Evolutionary conservation across 2,888 invertebrate genomes (phyloP).

Genomic region (Acrocyrtus sp.): DNA sequence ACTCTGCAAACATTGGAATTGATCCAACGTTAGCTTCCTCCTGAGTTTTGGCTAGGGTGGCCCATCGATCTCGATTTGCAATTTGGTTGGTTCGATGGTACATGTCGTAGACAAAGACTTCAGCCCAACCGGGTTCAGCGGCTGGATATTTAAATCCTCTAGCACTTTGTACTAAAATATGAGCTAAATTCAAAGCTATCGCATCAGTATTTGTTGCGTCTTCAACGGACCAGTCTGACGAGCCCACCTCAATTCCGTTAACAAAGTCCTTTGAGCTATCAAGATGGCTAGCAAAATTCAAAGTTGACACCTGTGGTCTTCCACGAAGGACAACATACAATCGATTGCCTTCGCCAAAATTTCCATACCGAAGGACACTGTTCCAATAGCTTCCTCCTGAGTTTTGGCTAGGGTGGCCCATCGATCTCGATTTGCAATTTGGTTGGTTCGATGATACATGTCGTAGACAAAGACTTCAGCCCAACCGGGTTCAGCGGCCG

Average conservation of each 20-base stretch:
- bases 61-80: conserved; percentile 6
- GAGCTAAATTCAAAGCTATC: conserved; percentile 12
- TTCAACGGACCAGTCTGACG: conserved; percentile 24
- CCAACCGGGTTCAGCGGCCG: conserved; percentile 17
- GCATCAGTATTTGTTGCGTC: conserved; percentile 1
- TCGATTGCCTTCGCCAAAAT: conserved; percentile 3
- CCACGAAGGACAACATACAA: conserved; percentile 20
- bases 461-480: conserved; percentile 27
- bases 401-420: no score
- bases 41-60: neutral
- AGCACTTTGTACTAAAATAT: conserved; percentile 5
- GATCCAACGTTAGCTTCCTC: neutral
- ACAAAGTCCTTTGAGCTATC: conserved; percentile 8
- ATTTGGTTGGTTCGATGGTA: neutral
- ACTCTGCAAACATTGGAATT: conserved; percentile 20
- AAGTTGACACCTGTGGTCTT: neutral
- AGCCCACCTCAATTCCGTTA: conserved; percentile 26
- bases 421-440: neutral
- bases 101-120: conserved; percentile 26
- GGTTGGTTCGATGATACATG: neutral
- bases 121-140: conserved; percentile 14
- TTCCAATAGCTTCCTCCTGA: no score
- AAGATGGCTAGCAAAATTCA: conserved; percentile 15
- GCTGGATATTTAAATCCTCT: conserved; percentile 15
- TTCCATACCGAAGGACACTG: conserved; percentile 23